Percentiles rank a stretch among this genome's conserved stretches.
These are phyloP conservation scores for Carabus problematicus DNA, from an alignment of 2,888 invertebrate species.

Conservation along the genomic window DNA sequence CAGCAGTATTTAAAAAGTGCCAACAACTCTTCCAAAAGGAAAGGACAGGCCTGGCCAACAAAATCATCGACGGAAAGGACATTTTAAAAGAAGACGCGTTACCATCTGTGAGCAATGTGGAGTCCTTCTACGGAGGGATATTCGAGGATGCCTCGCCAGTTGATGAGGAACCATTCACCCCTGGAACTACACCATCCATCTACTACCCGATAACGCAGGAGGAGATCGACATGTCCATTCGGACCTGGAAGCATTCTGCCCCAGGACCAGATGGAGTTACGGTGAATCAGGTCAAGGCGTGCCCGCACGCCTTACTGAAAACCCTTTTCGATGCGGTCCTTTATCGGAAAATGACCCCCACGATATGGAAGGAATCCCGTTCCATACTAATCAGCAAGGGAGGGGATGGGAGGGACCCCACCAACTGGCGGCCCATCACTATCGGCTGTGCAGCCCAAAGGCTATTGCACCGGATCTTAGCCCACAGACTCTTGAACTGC, in stretches of 20 bases:
- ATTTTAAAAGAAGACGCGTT: too few relatives aligned
- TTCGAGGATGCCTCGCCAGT: too few relatives aligned
- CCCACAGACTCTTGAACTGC: constrained; percentile 28
- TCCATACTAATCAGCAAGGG: constrained; percentile 45
- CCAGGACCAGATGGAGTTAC: constrained; percentile 38
- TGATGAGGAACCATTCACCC: too few relatives aligned
- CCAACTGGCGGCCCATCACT: constrained; percentile 17
- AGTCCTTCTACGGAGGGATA: too few relatives aligned
- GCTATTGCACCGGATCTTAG: constrained; percentile 48
- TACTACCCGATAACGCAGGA: background rate
- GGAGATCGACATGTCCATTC: background rate
- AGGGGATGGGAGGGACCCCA: constrained; percentile 8
- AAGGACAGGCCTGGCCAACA: too few relatives aligned
- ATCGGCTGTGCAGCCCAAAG: constrained; percentile 44
- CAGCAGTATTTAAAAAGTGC: too few relatives aligned
- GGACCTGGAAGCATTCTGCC: constrained; percentile 16
- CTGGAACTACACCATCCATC: background rate
- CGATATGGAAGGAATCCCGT: constrained; percentile 32
- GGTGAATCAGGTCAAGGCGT: constrained; percentile 17
- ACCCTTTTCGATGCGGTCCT: constrained; percentile 43
- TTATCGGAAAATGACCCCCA: constrained; percentile 30
- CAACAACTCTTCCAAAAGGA: too few relatives aligned
- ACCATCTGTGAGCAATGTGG: too few relatives aligned
- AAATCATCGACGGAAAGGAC: too few relatives aligned
- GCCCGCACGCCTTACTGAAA: constrained; percentile 6